phyloP scores from a whole-genome alignment of 2,888 invertebrate genomes.

The Uloborus plumipes region DNA sequence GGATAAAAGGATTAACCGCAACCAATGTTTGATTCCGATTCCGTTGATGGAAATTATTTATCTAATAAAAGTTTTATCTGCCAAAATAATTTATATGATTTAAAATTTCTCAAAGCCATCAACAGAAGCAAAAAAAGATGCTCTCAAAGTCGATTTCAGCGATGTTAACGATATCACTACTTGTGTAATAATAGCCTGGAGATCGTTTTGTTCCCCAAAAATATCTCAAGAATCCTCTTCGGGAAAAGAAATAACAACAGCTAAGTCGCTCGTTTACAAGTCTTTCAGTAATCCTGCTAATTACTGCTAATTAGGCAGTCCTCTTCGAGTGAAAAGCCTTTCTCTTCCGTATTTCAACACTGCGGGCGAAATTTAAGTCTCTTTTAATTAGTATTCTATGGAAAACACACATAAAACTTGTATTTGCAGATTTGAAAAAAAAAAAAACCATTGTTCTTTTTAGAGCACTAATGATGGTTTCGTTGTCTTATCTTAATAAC shows the following conservation, averaged over 20 bases:
- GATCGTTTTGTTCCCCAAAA: conserved; percentile 33
- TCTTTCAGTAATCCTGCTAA: conserved; percentile 52
- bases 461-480: conserved; percentile 42
- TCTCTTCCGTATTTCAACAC: conserved; percentile 45
- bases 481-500: conserved; percentile 7
- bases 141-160: conserved; percentile 16
- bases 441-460: conserved; percentile 28
- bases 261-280: conserved; percentile 47
- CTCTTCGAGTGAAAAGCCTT: conserved; percentile 44
- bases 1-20: too few species aligned
- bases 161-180: conserved; percentile 18
- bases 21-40: too few species aligned
- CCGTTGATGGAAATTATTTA: too few species aligned
- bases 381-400: conserved; percentile 53
- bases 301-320: conserved; percentile 54
- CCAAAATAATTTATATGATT: too few species aligned
- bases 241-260: conserved; percentile 19
- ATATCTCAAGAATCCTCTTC: conserved; percentile 16
- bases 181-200: conserved; percentile 37
- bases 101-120: too few species aligned
- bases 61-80: too few species aligned
- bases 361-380: conserved; percentile 37
- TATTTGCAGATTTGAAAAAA: conserved; percentile 30
- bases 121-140: neutral
- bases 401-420: conserved; percentile 50